phyloP scores from a whole-genome alignment of 2,113 vertebrate species.

The Lanius collurio region DNA sequence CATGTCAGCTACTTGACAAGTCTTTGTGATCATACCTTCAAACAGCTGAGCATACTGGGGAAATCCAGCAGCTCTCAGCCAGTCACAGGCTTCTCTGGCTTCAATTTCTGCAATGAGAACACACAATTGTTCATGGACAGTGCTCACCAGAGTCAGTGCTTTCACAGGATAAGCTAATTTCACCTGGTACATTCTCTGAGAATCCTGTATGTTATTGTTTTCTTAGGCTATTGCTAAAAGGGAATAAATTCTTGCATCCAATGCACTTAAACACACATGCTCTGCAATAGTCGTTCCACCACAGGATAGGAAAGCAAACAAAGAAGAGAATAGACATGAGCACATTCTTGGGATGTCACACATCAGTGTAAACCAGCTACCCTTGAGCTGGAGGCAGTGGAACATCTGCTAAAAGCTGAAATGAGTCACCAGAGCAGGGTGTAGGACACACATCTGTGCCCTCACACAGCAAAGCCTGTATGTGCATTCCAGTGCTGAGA shows the following conservation, averaged over 20 bases:
- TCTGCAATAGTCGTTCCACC: not conserved
- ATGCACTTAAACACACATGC: accelerated
- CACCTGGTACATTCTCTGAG: not conserved
- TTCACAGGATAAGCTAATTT: not conserved
- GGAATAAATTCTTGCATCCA: not conserved
- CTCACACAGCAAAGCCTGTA: not conserved
- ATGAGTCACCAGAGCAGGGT: not conserved
- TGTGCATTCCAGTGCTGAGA: not conserved
- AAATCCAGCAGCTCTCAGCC: conserved; percentile 89
- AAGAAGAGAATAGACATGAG: accelerated
- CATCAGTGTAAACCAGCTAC: accelerated
- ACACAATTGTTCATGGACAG: not conserved
- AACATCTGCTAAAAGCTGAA: not conserved
- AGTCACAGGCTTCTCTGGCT: conserved; percentile 89
- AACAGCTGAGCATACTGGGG: conserved; percentile 90
- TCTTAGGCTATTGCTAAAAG: not conserved
- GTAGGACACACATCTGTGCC: not conserved
- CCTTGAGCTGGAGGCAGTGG: not conserved
- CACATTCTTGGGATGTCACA: not conserved
- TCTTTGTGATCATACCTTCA: conserved; percentile 76
- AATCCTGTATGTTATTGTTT: not conserved
- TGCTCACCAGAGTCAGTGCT: not conserved
- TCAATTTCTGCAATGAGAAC: conserved; percentile 84
- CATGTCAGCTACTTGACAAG: not conserved
- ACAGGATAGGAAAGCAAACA: accelerated